phyloP scores from a whole-genome alignment of 2,888 invertebrate species.

The Hypomecis atomaria region DNA sequence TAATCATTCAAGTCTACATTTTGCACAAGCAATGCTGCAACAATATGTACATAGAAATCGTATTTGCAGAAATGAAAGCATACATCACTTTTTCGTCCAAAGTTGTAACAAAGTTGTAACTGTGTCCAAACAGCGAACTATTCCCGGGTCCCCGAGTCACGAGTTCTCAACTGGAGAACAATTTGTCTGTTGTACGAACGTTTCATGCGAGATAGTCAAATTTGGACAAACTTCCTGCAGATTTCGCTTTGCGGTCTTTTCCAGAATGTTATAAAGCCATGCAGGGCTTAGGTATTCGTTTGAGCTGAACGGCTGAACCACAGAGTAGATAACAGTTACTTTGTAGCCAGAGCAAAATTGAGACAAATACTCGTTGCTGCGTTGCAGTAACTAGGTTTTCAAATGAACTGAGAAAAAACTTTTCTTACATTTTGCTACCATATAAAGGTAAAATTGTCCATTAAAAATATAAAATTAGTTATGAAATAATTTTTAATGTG shows the following conservation, averaged over 20 bases:
- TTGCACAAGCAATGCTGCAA: no score
- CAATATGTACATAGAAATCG: no score
- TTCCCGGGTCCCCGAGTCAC: slow-evolving; percentile 5
- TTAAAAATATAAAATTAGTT: no score
- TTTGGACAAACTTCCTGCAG: slow-evolving; percentile 18
- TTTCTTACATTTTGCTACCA: no score
- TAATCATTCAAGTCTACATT: no score
- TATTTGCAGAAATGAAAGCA: no score
- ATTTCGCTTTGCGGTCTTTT: slow-evolving; percentile 30
- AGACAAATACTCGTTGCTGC: not conserved
- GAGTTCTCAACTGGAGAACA: slow-evolving; percentile 16
- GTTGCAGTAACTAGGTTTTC: slow-evolving; percentile 1
- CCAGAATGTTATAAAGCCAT: slow-evolving; percentile 26
- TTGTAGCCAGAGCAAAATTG: not conserved
- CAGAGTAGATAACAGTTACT: no score
- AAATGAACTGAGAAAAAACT: no score
- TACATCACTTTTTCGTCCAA: not conserved
- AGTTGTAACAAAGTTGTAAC: not conserved
- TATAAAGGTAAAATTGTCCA: no score
- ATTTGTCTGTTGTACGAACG: slow-evolving; percentile 12
- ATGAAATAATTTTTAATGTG: no score
- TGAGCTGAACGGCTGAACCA: not conserved
- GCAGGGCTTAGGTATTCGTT: slow-evolving; percentile 18
- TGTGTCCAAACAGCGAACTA: slow-evolving; percentile 5
- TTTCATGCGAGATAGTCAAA: slow-evolving; percentile 17